These are phyloP conservation scores for Nebria ingens DNA, from an alignment of 1,140 invertebrate genomes.

Conservation along the genomic window DNA sequence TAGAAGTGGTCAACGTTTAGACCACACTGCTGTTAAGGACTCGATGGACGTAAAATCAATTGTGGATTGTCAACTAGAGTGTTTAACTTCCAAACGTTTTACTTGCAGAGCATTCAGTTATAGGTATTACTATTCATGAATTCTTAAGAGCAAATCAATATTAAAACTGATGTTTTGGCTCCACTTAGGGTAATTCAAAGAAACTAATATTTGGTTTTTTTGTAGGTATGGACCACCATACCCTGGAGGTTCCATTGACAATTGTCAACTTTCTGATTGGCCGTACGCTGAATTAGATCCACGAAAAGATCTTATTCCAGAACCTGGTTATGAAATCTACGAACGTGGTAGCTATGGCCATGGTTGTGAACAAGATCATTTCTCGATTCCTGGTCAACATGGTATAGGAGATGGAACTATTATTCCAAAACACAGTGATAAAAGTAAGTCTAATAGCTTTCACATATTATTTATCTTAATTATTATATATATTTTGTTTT, in stretches of 20 bases:
- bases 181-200: not conserved
- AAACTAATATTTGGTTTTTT: slow-evolving; percentile 13
- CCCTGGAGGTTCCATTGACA: slow-evolving; percentile 49
- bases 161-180: too few relatives aligned
- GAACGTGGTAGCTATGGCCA: slow-evolving; percentile 66
- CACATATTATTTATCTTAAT: not conserved
- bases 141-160: too few relatives aligned
- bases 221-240: slow-evolving; percentile 50
- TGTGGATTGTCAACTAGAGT: slow-evolving; percentile 65
- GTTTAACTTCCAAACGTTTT: slow-evolving; percentile 53
- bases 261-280: slow-evolving; percentile 63
- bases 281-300: slow-evolving; percentile 53
- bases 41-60: slow-evolving; percentile 52
- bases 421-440: not conserved
- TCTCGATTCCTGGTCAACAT: slow-evolving; percentile 20
- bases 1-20: slow-evolving; percentile 55
- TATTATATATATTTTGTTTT: slow-evolving; percentile 20
- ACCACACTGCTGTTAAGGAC: slow-evolving; percentile 47
- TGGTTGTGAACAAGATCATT: slow-evolving; percentile 57
- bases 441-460: slow-evolving; percentile 4
- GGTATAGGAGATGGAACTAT: not conserved
- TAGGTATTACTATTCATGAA: too few relatives aligned
- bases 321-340: slow-evolving; percentile 59
- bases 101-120: slow-evolving; percentile 68
- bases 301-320: slow-evolving; percentile 42